A percentile compares a stretch with the other conserved stretches of the same genome.
These are phyloP conservation scores for Rhinolophus ferrumequinum DNA, from an alignment of 2,113 vertebrate genomes.

Conservation along the genomic window DNA sequence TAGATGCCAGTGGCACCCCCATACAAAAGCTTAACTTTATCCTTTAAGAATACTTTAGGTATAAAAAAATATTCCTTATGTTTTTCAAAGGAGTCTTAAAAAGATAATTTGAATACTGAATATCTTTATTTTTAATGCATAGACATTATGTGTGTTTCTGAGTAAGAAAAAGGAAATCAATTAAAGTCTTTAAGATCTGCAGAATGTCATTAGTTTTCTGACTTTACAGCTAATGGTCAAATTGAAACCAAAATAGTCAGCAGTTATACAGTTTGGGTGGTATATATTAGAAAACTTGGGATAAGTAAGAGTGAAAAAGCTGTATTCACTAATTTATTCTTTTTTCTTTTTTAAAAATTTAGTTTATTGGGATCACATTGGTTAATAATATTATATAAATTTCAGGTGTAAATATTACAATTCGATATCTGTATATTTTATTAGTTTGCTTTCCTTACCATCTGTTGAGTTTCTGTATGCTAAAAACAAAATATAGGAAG, in stretches of 20 bases:
- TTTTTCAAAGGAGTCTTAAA: neutral
- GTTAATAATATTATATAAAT: neutral
- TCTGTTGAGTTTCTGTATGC: neutral
- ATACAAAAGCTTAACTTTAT: neutral
- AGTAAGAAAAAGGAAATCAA: neutral
- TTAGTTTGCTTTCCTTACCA: neutral
- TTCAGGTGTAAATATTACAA: neutral
- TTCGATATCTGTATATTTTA: neutral
- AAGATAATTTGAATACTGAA: neutral
- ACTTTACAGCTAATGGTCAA: neutral
- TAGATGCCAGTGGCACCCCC: neutral
- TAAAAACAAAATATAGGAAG: neutral
- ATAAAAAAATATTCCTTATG: neutral
- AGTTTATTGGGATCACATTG: neutral
- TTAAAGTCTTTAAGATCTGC: neutral
- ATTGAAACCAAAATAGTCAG: neutral
- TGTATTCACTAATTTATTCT: neutral
- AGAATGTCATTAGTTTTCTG: neutral
- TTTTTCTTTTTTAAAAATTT: neutral
- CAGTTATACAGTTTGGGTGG: neutral
- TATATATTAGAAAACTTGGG: neutral
- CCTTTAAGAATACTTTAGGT: neutral
- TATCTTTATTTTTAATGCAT: constrained; percentile 10
- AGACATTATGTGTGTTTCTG: neutral
- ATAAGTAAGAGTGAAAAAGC: neutral